Evolutionary conservation across 1,140 invertebrate species (phyloP).

Genomic region (Nephila pilipes): DNA sequence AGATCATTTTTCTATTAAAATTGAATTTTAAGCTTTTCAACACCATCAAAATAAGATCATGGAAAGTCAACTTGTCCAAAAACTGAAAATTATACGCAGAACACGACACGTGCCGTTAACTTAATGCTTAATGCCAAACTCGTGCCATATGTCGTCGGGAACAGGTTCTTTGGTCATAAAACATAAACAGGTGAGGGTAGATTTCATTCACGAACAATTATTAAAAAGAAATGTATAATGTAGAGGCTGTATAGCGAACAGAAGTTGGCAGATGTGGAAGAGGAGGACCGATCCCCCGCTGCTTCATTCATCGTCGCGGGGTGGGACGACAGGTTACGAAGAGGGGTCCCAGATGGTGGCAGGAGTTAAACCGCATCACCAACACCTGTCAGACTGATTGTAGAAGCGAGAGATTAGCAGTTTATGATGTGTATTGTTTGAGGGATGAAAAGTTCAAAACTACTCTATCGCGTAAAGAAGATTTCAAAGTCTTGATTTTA

Average conservation of each 20-base stretch:
- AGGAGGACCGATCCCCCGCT: neutral
- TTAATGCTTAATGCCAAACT: neutral
- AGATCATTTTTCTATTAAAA: too few relatives aligned
- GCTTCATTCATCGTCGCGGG: neutral
- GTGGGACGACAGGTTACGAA: neutral
- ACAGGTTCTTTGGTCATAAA: neutral
- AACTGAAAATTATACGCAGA: too few relatives aligned
- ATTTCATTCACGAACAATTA: slow-evolving; percentile 32
- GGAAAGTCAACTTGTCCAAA: too few relatives aligned
- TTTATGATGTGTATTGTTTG: too few relatives aligned
- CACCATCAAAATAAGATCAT: too few relatives aligned
- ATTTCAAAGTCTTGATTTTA: too few relatives aligned
- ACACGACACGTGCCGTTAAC: neutral
- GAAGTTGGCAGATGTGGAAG: neutral
- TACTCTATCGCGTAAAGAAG: too few relatives aligned
- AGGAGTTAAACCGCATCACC: slow-evolving; percentile 4
- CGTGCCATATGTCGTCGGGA: neutral
- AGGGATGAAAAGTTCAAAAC: too few relatives aligned
- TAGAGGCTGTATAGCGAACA: neutral
- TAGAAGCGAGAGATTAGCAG: too few relatives aligned
- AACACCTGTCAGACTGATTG: slow-evolving; percentile 22
- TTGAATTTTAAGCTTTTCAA: too few relatives aligned
- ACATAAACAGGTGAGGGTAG: neutral
- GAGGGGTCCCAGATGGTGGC: slow-evolving; percentile 45
- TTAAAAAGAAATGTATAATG: neutral